A percentile compares a stretch with the other conserved stretches of the same genome.
These are phyloP conservation scores for Neosilurus mollespiculum DNA, from an alignment of 2,797 vertebrate genomes.

Conservation along the genomic window DNA sequence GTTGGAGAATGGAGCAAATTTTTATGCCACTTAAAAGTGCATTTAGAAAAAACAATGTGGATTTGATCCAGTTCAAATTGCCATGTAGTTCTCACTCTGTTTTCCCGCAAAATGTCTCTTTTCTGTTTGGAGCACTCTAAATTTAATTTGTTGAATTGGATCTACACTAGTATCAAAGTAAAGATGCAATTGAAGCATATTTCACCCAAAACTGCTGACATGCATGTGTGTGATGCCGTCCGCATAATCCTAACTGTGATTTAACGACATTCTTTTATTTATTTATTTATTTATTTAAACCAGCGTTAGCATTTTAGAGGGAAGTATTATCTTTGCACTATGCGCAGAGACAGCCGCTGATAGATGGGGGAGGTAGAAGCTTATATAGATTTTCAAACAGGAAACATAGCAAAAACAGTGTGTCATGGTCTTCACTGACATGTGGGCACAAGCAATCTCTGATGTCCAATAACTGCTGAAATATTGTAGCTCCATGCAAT, in stretches of 20 bases:
- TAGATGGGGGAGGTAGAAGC: neutral
- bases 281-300: neutral
- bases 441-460: neutral
- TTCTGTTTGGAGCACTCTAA: neutral
- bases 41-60: neutral
- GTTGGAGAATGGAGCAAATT: neutral
- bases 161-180: neutral
- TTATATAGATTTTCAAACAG: neutral
- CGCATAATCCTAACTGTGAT: neutral
- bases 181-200: neutral
- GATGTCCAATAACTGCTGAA: neutral
- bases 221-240: neutral
- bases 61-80: neutral
- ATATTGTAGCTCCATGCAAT: neutral
- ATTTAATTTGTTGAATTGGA: neutral
- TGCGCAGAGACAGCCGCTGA: neutral
- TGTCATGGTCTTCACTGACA: neutral
- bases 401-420: neutral
- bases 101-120: neutral
- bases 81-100: neutral
- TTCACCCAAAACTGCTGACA: slow-evolving; percentile 8
- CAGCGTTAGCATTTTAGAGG: neutral
- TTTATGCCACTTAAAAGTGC: neutral
- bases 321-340: neutral
- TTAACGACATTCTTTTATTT: neutral